Percentiles rank a stretch among this genome's conserved stretches.
phyloP scores from a whole-genome alignment of 2,888 invertebrate genomes.

The Euphydryas editha region DNA sequence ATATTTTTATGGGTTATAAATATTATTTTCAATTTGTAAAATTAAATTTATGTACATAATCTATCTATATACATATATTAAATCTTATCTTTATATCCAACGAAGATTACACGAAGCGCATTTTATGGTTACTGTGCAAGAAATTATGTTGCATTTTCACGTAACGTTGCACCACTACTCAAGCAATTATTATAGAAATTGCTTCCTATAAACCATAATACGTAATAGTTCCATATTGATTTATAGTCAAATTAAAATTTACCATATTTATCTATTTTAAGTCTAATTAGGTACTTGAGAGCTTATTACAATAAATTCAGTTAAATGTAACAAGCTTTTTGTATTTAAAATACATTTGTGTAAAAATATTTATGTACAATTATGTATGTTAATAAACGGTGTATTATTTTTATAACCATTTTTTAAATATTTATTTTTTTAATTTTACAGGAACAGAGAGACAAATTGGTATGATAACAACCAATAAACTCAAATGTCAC shows the following conservation, averaged over 20 bases:
- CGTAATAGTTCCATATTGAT: conserved; percentile 30
- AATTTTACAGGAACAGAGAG: too few relatives aligned
- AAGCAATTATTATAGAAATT: conserved; percentile 19
- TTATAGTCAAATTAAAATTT: conserved; percentile 30
- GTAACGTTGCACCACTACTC: neutral
- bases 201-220: conserved; percentile 22
- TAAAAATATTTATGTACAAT: too few relatives aligned
- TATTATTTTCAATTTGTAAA: too few relatives aligned
- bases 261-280: neutral
- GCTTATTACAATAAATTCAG: neutral
- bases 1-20: too few relatives aligned
- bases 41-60: too few relatives aligned
- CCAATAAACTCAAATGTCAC: too few relatives aligned
- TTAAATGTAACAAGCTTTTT: too few relatives aligned
- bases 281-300: neutral
- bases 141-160: conserved; percentile 3
- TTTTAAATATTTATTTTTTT: too few relatives aligned
- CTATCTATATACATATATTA: neutral
- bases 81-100: neutral
- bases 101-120: conserved; percentile 4
- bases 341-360: too few relatives aligned
- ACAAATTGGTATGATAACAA: too few relatives aligned
- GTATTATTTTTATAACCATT: too few relatives aligned
- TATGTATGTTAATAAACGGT: too few relatives aligned
- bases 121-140: conserved; percentile 1